Percentiles rank a stretch among this genome's conserved stretches.
These are phyloP conservation scores for Porites evermanni DNA, from an alignment of 92 coral and sea anemone species.

Conservation along the genomic window DNA sequence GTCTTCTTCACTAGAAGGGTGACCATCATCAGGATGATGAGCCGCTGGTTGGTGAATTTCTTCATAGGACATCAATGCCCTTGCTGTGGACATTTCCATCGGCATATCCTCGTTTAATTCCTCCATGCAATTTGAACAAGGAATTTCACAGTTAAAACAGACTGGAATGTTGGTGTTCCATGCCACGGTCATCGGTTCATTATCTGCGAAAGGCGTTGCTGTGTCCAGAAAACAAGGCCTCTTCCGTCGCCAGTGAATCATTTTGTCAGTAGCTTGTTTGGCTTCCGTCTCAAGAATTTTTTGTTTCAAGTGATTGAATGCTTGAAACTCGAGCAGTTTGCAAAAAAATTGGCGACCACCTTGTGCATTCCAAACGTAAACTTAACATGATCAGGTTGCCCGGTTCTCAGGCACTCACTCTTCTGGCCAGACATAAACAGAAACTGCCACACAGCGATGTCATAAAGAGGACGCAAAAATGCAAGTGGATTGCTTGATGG, in stretches of 20 bases:
- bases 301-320: constrained; percentile 18
- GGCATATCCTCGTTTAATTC: constrained; percentile 38
- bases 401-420: not conserved
- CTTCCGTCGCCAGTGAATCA: constrained; percentile 49
- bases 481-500: constrained; percentile 6
- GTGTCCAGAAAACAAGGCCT: constrained; percentile 8
- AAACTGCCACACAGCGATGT: constrained; percentile 30
- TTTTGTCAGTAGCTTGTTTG: not conserved
- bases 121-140: constrained; percentile 50
- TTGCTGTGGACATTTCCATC: constrained; percentile 25
- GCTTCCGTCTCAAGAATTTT: not conserved
- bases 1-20: constrained; percentile 1
- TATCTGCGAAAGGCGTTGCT: not conserved
- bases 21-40: not conserved
- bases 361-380: constrained; percentile 45
- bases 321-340: constrained; percentile 20
- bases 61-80: constrained; percentile 1
- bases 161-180: constrained; percentile 32
- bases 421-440: constrained; percentile 24
- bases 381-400: not conserved
- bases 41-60: constrained; percentile 36
- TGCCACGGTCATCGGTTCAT: constrained; percentile 34
- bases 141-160: constrained; percentile 50
- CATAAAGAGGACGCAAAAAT: constrained; percentile 29
- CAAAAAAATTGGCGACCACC: constrained; percentile 46